phyloP scores from a whole-genome alignment of 2,113 vertebrate genomes.

The Melospiza melodia region DNA sequence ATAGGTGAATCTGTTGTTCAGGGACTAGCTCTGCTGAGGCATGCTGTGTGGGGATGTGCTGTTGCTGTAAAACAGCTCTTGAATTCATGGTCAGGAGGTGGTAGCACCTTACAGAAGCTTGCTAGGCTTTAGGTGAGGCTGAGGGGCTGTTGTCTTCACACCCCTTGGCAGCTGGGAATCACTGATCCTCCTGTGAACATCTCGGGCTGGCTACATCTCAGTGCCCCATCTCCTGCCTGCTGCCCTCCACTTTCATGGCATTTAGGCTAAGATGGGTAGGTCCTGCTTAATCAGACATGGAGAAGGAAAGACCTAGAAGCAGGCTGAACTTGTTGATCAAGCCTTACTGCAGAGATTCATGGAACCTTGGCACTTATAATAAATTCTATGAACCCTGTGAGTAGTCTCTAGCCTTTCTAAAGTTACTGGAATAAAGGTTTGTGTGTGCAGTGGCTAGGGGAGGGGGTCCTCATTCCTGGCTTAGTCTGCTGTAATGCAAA shows the following conservation, averaged over 20 bases:
- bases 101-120: not conserved
- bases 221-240: not conserved
- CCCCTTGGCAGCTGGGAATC: fast-evolving
- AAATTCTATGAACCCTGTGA: fast-evolving
- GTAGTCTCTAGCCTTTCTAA: not conserved
- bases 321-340: not conserved
- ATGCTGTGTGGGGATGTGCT: fast-evolving
- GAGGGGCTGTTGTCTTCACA: not conserved
- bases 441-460: not conserved
- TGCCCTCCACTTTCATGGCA: not conserved
- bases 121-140: not conserved
- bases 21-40: not conserved
- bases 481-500: not conserved
- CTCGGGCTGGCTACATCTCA: not conserved
- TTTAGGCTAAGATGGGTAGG: not conserved
- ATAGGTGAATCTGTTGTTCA: not conserved
- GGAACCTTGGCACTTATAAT: not conserved
- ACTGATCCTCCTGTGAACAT: not conserved
- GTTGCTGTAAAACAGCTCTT: not conserved
- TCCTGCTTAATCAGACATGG: not conserved
- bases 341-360: not conserved
- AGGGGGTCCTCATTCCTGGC: not conserved
- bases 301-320: not conserved
- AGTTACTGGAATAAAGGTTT: not conserved
- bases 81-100: not conserved